These are phyloP conservation scores for Carabus problematicus DNA, from an alignment of 2,888 invertebrate genomes.

Conservation along the genomic window DNA sequence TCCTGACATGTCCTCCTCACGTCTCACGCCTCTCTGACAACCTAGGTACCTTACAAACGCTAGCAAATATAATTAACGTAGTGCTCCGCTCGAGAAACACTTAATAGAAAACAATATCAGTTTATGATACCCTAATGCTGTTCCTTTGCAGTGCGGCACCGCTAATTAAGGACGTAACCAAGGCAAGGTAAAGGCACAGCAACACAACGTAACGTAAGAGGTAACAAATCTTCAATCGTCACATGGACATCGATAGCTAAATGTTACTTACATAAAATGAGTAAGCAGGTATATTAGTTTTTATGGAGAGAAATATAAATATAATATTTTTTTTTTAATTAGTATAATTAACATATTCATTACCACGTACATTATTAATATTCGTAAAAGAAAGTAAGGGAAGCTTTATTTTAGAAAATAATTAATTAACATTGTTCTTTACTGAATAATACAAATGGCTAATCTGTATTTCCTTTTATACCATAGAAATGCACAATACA, in stretches of 20 bases:
- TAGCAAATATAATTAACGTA: conserved; percentile 21
- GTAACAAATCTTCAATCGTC: neutral
- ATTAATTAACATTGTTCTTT: too few relatives aligned
- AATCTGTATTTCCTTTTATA: too few relatives aligned
- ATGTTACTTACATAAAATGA: neutral
- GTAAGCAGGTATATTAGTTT: too few relatives aligned
- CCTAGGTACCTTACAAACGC: neutral
- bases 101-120: conserved; percentile 31
- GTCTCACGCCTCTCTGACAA: neutral
- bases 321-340: too few relatives aligned
- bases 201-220: neutral
- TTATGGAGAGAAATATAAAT: too few relatives aligned
- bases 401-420: too few relatives aligned
- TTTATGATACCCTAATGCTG: conserved; percentile 26
- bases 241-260: neutral
- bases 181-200: neutral
- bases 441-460: too few relatives aligned
- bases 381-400: too few relatives aligned
- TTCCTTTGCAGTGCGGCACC: conserved; percentile 12
- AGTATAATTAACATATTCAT: too few relatives aligned
- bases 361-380: too few relatives aligned
- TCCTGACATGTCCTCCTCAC: neutral
- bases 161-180: neutral
- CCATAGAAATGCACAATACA: too few relatives aligned
- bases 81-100: conserved; percentile 8